A percentile compares a stretch with the other conserved stretches of the same genome.
These are phyloP conservation scores for Sphecodes monilicornis DNA, from an alignment of 2,888 invertebrate species.

Conservation along the genomic window DNA sequence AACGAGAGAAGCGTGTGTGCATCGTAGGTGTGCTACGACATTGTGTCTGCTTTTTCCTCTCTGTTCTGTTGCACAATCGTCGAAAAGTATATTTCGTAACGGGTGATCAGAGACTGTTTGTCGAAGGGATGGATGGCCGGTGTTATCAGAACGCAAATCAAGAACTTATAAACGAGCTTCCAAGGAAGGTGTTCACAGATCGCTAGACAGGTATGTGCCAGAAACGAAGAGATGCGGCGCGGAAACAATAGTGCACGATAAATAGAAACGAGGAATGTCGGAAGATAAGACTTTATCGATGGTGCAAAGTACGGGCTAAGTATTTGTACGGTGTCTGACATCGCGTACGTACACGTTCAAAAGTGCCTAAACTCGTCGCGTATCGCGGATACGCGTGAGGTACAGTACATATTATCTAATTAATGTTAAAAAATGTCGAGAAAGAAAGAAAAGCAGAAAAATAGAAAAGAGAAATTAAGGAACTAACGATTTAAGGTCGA, in stretches of 20 bases:
- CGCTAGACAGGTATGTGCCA: slow-evolving; percentile 53
- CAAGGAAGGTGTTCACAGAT: slow-evolving; percentile 41
- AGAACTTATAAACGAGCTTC: slow-evolving; percentile 54
- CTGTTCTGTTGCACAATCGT: slow-evolving; percentile 20
- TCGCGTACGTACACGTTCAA: slow-evolving; percentile 61
- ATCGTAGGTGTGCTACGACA: not conserved
- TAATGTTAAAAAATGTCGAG: slow-evolving; percentile 41
- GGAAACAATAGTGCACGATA: slow-evolving; percentile 58
- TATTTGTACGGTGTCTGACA: slow-evolving; percentile 54
- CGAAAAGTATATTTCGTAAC: not conserved
- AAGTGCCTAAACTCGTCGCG: slow-evolving; percentile 72
- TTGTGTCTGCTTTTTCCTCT: not conserved
- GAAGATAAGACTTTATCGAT: slow-evolving; percentile 58
- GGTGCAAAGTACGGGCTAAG: slow-evolving; percentile 62
- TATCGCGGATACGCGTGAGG: slow-evolving; percentile 60
- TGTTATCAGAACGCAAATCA: not conserved
- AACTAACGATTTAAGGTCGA: slow-evolving; percentile 7
- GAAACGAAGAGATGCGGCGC: slow-evolving; percentile 31
- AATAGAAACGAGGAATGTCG: slow-evolving; percentile 31
- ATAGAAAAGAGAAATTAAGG: not conserved
- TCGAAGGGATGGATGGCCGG: not conserved
- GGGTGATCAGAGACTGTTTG: not conserved
- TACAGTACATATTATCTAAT: slow-evolving; percentile 66
- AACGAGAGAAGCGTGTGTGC: not conserved
- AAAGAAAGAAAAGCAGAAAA: not conserved